These are phyloP conservation scores for Macrocentrus cingulum DNA, from an alignment of 1,140 invertebrate genomes.

Conservation along the genomic window DNA sequence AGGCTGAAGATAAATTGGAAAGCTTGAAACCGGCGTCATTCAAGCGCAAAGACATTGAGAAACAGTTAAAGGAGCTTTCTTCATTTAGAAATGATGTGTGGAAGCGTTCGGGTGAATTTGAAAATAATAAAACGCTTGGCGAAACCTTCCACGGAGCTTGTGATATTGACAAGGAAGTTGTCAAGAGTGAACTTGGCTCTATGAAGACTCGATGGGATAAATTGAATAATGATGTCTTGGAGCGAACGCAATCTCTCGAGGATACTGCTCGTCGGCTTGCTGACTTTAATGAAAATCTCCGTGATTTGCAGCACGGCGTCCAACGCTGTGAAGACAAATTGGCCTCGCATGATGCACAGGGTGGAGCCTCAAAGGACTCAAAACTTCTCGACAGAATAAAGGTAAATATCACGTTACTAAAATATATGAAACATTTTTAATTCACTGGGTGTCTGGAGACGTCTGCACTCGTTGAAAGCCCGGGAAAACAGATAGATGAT, in stretches of 20 bases:
- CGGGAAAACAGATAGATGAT: too few relatives aligned
- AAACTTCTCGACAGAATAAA: conserved; percentile 82
- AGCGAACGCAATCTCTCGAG: conserved; percentile 78
- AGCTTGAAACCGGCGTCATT: conserved; percentile 78
- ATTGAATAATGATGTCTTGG: conserved; percentile 76
- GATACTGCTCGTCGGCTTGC: conserved; percentile 78
- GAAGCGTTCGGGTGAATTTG: conserved; percentile 90
- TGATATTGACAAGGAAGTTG: conserved; percentile 87
- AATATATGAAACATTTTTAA: too few relatives aligned
- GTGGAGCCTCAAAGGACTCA: conserved; percentile 76
- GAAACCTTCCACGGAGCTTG: conserved; percentile 84
- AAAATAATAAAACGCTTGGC: conserved; percentile 81
- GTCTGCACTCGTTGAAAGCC: too few relatives aligned
- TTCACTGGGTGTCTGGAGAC: too few relatives aligned
- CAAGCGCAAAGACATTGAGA: conserved; percentile 83
- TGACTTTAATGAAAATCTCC: conserved; percentile 83
- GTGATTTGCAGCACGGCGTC: conserved; percentile 79
- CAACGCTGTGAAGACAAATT: conserved; percentile 86
- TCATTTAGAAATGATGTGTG: conserved; percentile 90
- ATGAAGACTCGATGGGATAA: conserved; percentile 88
- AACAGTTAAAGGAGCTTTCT: conserved; percentile 86
- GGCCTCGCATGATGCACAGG: conserved; percentile 77
- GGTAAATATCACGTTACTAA: conserved; percentile 53
- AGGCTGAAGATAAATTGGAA: conserved; percentile 83
- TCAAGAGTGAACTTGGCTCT: conserved; percentile 77